Evolutionary conservation across 2,797 vertebrate genomes (phyloP).

Genomic region (Acanthis flammea): DNA sequence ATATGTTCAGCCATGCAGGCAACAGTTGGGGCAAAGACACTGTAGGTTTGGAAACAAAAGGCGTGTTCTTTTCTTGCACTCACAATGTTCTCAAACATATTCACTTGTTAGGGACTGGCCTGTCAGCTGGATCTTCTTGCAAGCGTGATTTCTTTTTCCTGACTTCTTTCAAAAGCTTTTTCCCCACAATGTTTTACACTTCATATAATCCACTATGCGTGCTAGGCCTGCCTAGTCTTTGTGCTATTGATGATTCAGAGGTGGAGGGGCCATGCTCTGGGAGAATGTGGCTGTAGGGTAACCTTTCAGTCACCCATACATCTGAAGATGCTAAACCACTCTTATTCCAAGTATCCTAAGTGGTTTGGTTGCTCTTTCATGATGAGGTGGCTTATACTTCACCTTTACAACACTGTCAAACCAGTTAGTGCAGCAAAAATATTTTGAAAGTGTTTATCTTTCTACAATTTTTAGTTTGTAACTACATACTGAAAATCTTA

Average conservation of each 20-base stretch:
- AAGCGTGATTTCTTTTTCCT: constrained; percentile 80
- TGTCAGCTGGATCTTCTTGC: constrained; percentile 85
- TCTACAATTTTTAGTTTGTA: not conserved
- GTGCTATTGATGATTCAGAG: constrained; percentile 82
- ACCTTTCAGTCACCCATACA: constrained; percentile 80
- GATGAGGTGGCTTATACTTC: not conserved
- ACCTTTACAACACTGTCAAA: not conserved
- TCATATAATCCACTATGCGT: constrained; percentile 91
- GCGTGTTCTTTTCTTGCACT: constrained; percentile 66
- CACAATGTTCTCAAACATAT: constrained; percentile 87
- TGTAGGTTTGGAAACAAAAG: constrained; percentile 83
- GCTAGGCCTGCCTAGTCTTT: constrained; percentile 82
- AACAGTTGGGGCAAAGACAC: constrained; percentile 84
- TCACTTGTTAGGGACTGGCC: constrained; percentile 83
- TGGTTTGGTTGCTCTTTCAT: not conserved
- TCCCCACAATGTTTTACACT: constrained; percentile 92
- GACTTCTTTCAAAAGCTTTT: constrained; percentile 87
- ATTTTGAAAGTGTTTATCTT: not conserved
- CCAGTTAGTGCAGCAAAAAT: not conserved
- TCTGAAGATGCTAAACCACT: constrained; percentile 58
- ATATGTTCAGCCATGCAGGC: constrained; percentile 89
- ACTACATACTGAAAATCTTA: not conserved
- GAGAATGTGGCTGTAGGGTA: constrained; percentile 83
- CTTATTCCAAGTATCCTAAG: constrained; percentile 35
- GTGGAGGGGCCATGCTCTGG: constrained; percentile 70